phyloP scores from a whole-genome alignment of 2,113 vertebrate genomes.

The Gracilinanus agilis region DNA sequence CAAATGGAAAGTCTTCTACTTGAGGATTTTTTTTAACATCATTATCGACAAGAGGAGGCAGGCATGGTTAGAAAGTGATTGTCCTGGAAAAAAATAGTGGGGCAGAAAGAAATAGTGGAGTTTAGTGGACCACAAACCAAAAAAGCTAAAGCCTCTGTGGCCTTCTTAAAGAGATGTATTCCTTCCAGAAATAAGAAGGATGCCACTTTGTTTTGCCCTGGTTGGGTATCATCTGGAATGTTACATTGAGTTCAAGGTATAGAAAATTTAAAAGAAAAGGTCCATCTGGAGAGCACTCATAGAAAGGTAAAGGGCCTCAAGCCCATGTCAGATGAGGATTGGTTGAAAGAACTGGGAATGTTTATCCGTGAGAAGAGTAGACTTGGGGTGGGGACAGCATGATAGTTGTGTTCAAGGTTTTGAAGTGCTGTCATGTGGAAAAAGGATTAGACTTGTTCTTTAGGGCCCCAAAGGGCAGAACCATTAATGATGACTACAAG shows the following conservation, averaged over 20 bases:
- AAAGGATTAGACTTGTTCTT: neutral
- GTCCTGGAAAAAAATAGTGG: neutral
- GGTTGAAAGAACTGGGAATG: neutral
- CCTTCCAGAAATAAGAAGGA: neutral
- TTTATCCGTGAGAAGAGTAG: neutral
- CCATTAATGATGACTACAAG: neutral
- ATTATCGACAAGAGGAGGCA: neutral
- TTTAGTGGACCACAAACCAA: neutral
- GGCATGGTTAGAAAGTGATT: neutral
- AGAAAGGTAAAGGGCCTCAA: too few species aligned
- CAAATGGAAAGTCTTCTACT: neutral
- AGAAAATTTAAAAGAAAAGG: too few species aligned
- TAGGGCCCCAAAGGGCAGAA: neutral
- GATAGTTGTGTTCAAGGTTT: neutral
- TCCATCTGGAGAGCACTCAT: too few species aligned
- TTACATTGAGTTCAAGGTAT: neutral
- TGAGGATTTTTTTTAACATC: neutral
- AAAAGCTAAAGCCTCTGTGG: neutral
- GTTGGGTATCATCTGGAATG: neutral
- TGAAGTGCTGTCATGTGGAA: neutral
- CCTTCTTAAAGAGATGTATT: neutral
- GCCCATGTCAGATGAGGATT: neutral
- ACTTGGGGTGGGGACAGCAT: neutral
- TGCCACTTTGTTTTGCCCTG: too few species aligned
- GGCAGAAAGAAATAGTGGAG: neutral